These are phyloP conservation scores for Poecilia picta DNA, from an alignment of 2,797 vertebrate genomes.

Conservation along the genomic window DNA sequence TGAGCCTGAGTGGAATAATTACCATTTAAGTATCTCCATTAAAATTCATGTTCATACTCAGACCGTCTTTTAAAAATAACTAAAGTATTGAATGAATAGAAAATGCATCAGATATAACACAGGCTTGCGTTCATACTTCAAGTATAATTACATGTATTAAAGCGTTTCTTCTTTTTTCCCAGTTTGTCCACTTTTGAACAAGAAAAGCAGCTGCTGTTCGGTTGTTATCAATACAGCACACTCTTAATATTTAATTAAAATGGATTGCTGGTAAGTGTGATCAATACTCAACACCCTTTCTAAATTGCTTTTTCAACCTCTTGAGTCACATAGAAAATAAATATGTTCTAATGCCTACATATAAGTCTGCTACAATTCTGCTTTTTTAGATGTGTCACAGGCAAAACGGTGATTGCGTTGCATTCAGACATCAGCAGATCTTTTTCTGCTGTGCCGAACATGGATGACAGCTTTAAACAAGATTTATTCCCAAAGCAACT, in stretches of 20 bases:
- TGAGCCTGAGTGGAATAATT: conserved; percentile 99
- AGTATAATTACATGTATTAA: conserved; percentile 69
- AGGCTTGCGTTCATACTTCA: conserved; percentile 76
- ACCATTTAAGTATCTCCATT: conserved; percentile 99
- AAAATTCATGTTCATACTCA: conserved; percentile 99
- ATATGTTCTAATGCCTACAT: conserved; percentile 73
- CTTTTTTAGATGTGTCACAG: conserved; percentile 1
- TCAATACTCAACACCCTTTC: conserved; percentile 81
- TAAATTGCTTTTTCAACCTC: conserved; percentile 85
- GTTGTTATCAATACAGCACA: conserved; percentile 74
- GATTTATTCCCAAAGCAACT: conserved; percentile 47
- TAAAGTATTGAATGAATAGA: conserved; percentile 97
- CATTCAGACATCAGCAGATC: conserved; percentile 25
- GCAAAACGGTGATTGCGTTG: conserved; percentile 19
- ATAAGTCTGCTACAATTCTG: conserved; percentile 36
- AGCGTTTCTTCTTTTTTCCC: conserved; percentile 55
- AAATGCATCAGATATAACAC: conserved; percentile 87
- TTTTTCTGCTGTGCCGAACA: conserved; percentile 27
- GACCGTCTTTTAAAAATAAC: conserved; percentile 97
- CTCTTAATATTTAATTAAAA: conserved; percentile 87
- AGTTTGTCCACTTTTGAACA: conserved; percentile 80
- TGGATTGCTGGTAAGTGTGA: conserved; percentile 84
- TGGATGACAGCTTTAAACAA: conserved; percentile 37
- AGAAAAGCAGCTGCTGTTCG: conserved; percentile 61
- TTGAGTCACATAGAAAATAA: conserved; percentile 80